Conservation (phyloP, 1,140 invertebrate species). For the Sminthurinus signatus region DNA sequence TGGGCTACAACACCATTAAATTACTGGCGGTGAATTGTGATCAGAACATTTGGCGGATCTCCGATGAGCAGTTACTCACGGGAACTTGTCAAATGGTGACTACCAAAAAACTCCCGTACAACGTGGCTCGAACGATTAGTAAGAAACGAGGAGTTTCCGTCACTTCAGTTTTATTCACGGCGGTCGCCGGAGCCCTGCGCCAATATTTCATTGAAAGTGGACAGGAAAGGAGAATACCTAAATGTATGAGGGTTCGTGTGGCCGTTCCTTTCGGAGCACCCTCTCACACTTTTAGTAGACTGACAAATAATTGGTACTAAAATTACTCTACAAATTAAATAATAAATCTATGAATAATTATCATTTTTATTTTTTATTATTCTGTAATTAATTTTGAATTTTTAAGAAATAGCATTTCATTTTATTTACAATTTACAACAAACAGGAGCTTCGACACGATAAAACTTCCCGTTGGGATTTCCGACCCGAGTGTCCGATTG, state of each 20-base stretch:
- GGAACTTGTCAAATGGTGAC: slow-evolving; percentile 24
- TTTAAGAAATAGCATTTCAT: slow-evolving; percentile 17
- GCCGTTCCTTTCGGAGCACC: slow-evolving; percentile 29
- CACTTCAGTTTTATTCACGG: slow-evolving; percentile 25
- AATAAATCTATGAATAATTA: background rate
- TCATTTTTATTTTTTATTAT: too few species aligned
- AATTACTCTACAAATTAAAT: background rate
- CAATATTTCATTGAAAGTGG: slow-evolving; percentile 21
- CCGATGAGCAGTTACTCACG: slow-evolving; percentile 11
- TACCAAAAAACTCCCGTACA: slow-evolving; percentile 19
- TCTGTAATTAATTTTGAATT: background rate
- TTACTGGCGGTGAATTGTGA: background rate
- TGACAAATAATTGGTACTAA: background rate
- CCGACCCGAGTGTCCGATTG: background rate
- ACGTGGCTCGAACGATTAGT: slow-evolving; percentile 18
- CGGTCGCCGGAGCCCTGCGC: slow-evolving; percentile 27
- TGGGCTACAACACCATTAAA: background rate
- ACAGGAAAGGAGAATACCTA: slow-evolving; percentile 12
- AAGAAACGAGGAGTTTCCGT: slow-evolving; percentile 20
- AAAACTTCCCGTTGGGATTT: background rate
- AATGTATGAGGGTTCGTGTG: slow-evolving; percentile 24
- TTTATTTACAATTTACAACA: slow-evolving; percentile 53
- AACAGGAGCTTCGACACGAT: slow-evolving; percentile 42
- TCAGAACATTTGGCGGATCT: background rate
- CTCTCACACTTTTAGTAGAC: slow-evolving; percentile 22